Evolutionary conservation across 2,113 vertebrate species (phyloP).

Genomic region (Plecotus auritus): DNA sequence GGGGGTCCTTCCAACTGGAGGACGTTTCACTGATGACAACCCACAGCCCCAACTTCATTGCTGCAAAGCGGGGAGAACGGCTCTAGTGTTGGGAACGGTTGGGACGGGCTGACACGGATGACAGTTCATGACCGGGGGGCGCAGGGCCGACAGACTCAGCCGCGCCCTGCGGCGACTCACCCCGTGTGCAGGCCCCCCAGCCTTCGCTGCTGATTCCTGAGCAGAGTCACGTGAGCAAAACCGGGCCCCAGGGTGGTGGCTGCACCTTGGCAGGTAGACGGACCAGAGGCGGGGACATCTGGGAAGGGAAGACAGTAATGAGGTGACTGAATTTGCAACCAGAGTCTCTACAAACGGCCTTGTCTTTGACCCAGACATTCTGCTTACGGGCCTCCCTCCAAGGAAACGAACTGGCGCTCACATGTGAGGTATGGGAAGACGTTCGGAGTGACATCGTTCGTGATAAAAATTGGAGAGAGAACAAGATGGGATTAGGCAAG

Average conservation of each 20-base stretch:
- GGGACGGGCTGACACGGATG: too few species aligned
- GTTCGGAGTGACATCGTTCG: background rate
- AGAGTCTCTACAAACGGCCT: background rate
- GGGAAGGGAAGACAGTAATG: rapidly evolving
- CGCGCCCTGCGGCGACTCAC: rapidly evolving
- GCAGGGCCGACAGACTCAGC: background rate
- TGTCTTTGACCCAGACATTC: background rate
- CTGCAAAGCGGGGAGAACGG: background rate
- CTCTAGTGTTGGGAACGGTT: rapidly evolving
- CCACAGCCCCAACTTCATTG: background rate
- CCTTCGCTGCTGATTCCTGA: rapidly evolving
- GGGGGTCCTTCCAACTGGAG: background rate
- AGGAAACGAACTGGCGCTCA: background rate
- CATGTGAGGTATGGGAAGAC: background rate
- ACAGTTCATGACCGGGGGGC: rapidly evolving
- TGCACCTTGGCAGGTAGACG: background rate
- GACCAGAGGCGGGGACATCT: background rate
- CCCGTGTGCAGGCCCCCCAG: background rate
- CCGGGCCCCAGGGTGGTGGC: rapidly evolving
- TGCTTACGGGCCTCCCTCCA: background rate
- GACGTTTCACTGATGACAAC: rapidly evolving
- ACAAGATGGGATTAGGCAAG: background rate
- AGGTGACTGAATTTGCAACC: background rate
- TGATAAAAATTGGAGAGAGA: background rate
- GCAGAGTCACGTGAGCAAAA: background rate